Evolutionary conservation across 2,797 vertebrate genomes (phyloP).

Genomic region (Sebastes iracundus): DNA sequence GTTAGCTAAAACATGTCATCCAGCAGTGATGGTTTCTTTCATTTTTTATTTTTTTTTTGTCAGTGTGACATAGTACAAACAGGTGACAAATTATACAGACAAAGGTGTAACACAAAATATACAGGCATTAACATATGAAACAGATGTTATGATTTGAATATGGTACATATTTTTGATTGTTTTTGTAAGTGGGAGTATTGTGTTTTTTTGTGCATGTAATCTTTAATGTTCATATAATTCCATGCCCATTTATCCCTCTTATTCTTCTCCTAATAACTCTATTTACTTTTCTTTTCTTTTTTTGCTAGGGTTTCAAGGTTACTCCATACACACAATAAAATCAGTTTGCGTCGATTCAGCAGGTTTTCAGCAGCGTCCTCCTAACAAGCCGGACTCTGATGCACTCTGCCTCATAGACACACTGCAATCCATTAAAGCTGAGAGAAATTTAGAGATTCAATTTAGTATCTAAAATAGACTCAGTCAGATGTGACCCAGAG

Average conservation of each 20-base stretch:
- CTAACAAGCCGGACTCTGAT: neutral
- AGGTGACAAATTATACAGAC: too few species aligned
- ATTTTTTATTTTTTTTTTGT: too few species aligned
- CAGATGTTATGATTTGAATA: too few species aligned
- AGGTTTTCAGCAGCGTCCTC: neutral
- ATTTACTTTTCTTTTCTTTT: neutral
- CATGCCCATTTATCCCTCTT: neutral
- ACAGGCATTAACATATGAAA: too few species aligned
- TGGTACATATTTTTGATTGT: too few species aligned
- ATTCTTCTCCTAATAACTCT: neutral
- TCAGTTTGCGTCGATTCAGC: neutral
- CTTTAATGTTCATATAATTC: neutral
- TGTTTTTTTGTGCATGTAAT: too few species aligned
- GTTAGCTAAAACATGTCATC: fast-evolving
- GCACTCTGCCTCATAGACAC: neutral
- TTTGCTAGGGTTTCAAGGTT: neutral
- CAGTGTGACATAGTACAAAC: too few species aligned
- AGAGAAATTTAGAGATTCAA: conserved; percentile 18
- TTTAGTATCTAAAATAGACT: conserved; percentile 12
- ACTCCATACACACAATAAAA: neutral
- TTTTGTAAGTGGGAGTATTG: too few species aligned
- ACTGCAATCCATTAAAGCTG: conserved; percentile 5
- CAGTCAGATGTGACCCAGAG: conserved; percentile 7
- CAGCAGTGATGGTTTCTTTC: too few species aligned
- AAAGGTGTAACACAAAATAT: too few species aligned